A percentile compares a stretch with the other conserved stretches of the same genome.
Evolutionary conservation across 2,113 vertebrate species (phyloP).

Genomic region (Mastomys coucha): DNA sequence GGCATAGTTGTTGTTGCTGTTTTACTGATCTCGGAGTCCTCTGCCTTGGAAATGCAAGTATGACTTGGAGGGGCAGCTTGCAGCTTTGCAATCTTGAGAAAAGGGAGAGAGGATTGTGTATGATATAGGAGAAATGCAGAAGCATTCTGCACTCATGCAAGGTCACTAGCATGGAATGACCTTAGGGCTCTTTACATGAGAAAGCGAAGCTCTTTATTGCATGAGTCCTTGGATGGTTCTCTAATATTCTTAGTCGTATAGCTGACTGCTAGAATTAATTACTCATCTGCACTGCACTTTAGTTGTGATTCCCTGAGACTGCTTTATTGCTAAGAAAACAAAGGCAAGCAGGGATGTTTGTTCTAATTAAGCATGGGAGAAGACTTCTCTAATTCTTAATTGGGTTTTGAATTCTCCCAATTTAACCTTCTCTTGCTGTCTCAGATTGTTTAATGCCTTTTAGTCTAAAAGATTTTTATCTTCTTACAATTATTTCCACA

Average conservation of each 20-base stretch:
- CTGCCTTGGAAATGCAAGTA: background rate
- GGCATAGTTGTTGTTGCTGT: background rate
- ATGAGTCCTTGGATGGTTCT: background rate
- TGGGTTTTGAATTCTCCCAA: background rate
- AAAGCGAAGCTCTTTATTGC: background rate
- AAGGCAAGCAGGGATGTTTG: background rate
- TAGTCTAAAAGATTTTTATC: background rate
- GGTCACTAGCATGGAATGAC: background rate
- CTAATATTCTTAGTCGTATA: background rate
- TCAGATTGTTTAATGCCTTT: background rate
- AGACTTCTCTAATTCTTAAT: background rate
- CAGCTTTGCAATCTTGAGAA: background rate
- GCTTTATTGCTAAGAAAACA: background rate
- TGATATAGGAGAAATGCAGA: background rate
- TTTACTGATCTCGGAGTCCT: background rate
- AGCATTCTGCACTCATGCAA: background rate
- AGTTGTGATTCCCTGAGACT: background rate
- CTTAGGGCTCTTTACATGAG: background rate
- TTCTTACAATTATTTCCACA: background rate
- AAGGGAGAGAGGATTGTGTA: background rate
- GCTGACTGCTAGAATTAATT: slow-evolving; percentile 28
- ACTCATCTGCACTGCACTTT: background rate
- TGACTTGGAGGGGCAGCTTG: background rate
- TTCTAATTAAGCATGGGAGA: background rate
- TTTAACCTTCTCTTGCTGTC: background rate